Evolutionary conservation across 2,888 invertebrate species (phyloP).

Genomic region (Oasisia sp.): DNA sequence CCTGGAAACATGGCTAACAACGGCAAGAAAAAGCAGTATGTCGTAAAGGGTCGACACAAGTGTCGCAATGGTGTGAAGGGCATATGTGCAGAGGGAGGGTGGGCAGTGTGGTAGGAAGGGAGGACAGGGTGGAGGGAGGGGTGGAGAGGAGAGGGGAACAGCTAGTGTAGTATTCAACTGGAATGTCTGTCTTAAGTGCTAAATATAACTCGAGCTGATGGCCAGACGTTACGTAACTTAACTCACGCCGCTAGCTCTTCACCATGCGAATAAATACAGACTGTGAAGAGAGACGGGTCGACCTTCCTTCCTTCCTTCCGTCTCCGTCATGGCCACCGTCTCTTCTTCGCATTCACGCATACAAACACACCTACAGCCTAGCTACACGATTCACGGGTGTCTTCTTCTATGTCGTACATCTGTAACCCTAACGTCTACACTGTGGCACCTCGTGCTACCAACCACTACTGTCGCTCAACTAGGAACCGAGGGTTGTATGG

Average conservation of each 20-base stretch:
- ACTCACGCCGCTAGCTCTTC: neutral
- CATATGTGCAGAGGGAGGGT: neutral
- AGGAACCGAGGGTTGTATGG: neutral
- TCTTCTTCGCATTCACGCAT: neutral
- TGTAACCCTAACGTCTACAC: neutral
- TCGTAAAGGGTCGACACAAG: no score
- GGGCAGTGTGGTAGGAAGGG: no score
- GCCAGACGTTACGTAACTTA: no score
- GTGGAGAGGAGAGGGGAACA: neutral
- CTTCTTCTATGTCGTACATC: neutral
- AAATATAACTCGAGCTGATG: neutral
- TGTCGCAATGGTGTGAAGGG: no score
- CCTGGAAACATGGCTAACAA: neutral
- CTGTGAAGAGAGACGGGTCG: neutral
- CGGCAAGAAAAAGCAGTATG: neutral
- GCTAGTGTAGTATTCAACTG: neutral
- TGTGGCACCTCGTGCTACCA: neutral
- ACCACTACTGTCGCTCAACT: neutral
- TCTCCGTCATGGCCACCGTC: neutral
- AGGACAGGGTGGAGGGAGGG: neutral
- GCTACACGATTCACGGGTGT: neutral
- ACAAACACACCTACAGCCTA: constrained; percentile 17
- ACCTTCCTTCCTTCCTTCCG: neutral
- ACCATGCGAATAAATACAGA: neutral
- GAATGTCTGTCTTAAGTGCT: constrained; percentile 5